Evolutionary conservation across 1,140 invertebrate species (phyloP).

Genomic region (Temnothorax nylanderi): DNA sequence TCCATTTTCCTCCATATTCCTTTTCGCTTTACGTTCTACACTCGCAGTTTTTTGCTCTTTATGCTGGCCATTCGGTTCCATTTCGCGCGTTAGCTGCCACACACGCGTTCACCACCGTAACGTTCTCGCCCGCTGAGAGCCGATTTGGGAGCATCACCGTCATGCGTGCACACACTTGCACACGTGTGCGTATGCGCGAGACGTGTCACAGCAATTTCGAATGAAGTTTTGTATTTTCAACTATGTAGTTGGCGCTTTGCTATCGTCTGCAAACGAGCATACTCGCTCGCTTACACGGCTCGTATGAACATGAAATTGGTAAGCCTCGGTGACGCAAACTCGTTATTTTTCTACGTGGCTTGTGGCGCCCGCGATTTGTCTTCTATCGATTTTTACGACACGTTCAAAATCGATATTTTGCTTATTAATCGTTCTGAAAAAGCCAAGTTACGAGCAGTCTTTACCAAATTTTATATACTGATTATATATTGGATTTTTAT

Average conservation of each 20-base stretch:
- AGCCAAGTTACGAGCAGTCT: slow-evolving; percentile 20
- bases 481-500: slow-evolving; percentile 24
- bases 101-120: not conserved
- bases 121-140: slow-evolving; percentile 43
- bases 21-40: slow-evolving; percentile 6
- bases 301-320: slow-evolving; percentile 60
- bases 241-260: slow-evolving; percentile 41
- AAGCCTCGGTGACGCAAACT: slow-evolving; percentile 40
- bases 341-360: slow-evolving; percentile 63
- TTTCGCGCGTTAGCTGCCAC: slow-evolving; percentile 47
- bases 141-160: slow-evolving; percentile 52
- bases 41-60: slow-evolving; percentile 39
- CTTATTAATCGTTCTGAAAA: slow-evolving; percentile 14
- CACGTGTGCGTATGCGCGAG: not conserved
- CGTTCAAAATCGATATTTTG: slow-evolving; percentile 42
- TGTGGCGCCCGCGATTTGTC: slow-evolving; percentile 43
- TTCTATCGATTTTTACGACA: slow-evolving; percentile 36
- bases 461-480: slow-evolving; percentile 24
- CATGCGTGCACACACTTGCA: not conserved
- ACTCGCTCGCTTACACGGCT: not conserved
- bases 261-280: slow-evolving; percentile 19
- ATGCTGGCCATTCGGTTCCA: slow-evolving; percentile 57
- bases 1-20: slow-evolving; percentile 54
- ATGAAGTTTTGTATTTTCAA: slow-evolving; percentile 70
- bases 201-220: slow-evolving; percentile 62